A percentile compares a stretch with the other conserved stretches of the same genome.
phyloP scores from a whole-genome alignment of 2,888 invertebrate species.

The Halictus quadricinctus region DNA sequence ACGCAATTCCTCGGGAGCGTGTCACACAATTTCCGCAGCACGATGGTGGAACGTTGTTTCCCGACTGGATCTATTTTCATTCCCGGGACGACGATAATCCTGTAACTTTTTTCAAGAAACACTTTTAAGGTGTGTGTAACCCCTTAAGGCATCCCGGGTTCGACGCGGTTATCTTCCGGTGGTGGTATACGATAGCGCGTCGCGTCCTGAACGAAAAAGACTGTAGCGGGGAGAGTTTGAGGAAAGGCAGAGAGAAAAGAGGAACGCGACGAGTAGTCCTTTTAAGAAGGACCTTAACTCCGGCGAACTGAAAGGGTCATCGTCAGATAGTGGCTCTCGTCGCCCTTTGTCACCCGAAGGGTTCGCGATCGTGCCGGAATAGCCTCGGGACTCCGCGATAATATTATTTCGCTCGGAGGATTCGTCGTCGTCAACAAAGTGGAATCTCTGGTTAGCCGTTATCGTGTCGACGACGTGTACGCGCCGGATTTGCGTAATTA shows the following conservation, averaged over 20 bases:
- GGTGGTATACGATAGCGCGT: constrained; percentile 45
- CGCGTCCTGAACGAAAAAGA: constrained; percentile 28
- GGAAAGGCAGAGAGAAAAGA: background rate
- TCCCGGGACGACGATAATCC: constrained; percentile 41
- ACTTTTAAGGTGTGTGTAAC: constrained; percentile 47
- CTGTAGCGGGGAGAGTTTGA: background rate
- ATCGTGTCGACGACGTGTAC: constrained; percentile 39
- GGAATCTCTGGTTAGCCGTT: constrained; percentile 56
- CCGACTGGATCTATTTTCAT: constrained; percentile 34
- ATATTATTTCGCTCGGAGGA: constrained; percentile 49
- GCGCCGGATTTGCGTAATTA: constrained; percentile 44
- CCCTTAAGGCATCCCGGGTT: constrained; percentile 48
- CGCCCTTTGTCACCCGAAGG: constrained; percentile 53
- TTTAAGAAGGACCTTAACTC: constrained; percentile 58
- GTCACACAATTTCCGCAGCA: background rate
- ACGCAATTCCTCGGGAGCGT: constrained; percentile 3
- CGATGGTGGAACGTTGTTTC: background rate
- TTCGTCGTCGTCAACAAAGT: constrained; percentile 51
- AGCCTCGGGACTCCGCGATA: constrained; percentile 43
- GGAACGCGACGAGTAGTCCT: constrained; percentile 38
- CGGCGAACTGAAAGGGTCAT: constrained; percentile 51
- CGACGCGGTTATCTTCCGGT: constrained; percentile 51
- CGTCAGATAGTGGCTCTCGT: constrained; percentile 51
- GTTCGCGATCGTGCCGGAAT: constrained; percentile 35
- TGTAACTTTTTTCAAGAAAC: constrained; percentile 42